Evolutionary conservation across 2,888 invertebrate species (phyloP).

Genomic region (Acanthosepion pharaonis): DNA sequence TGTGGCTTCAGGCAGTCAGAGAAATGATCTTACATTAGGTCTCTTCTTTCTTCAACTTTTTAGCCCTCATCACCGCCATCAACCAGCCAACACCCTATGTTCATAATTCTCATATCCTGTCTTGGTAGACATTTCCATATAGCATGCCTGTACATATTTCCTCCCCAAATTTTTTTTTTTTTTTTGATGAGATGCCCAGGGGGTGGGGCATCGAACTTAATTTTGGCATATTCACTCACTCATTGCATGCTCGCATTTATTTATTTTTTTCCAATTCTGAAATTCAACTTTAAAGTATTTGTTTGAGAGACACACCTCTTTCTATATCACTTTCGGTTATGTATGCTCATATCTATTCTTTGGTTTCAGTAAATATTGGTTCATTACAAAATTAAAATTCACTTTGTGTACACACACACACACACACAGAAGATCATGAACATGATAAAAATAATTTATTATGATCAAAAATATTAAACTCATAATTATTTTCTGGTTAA

Average conservation of each 20-base stretch:
- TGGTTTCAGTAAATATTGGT: too few relatives aligned
- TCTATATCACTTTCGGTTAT: not conserved
- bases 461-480: too few relatives aligned
- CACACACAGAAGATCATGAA: too few relatives aligned
- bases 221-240: not conserved
- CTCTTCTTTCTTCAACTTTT: not conserved
- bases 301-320: not conserved
- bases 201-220: not conserved
- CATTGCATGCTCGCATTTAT: not conserved
- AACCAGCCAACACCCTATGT: not conserved
- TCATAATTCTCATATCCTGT: constrained; percentile 9
- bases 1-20: not conserved
- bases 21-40: not conserved
- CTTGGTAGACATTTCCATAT: not conserved
- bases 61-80: not conserved
- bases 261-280: not conserved
- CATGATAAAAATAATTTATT: too few relatives aligned
- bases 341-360: not conserved
- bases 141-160: not conserved
- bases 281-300: not conserved
- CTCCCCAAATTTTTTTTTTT: not conserved
- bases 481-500: too few relatives aligned
- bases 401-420: too few relatives aligned
- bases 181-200: not conserved
- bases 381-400: too few relatives aligned